Percentiles rank a stretch among this genome's conserved stretches.
These are phyloP conservation scores for Caenorhabditis sulstoni DNA, from an alignment of 2,888 invertebrate genomes.

Conservation along the genomic window DNA sequence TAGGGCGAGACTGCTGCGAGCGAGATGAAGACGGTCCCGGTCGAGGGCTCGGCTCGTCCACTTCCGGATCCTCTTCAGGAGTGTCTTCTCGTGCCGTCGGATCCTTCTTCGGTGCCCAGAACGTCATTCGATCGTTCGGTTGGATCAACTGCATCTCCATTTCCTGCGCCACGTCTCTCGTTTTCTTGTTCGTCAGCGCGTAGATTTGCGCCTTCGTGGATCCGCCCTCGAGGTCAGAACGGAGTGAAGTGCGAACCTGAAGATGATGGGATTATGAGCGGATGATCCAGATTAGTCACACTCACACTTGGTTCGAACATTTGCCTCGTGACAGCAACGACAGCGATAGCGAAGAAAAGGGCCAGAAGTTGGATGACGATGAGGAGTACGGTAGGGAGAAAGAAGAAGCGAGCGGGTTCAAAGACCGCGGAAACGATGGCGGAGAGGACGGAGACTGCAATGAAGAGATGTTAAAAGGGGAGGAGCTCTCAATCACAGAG, in stretches of 20 bases:
- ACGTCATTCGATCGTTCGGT: too few relatives aligned
- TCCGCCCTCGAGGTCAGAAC: background rate
- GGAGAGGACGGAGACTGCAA: conserved; percentile 6
- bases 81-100: too few relatives aligned
- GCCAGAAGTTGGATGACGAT: conserved; percentile 20
- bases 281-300: conserved; percentile 29
- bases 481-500: too few relatives aligned
- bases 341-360: conserved; percentile 16
- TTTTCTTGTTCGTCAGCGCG: background rate
- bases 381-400: conserved; percentile 32
- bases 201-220: background rate
- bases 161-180: too few relatives aligned
- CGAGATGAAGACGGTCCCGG: too few relatives aligned
- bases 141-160: too few relatives aligned
- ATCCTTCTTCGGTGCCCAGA: too few relatives aligned
- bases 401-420: background rate
- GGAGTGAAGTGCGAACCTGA: background rate
- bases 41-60: too few relatives aligned
- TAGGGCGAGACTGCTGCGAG: too few relatives aligned
- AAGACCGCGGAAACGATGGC: background rate
- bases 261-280: conserved; percentile 29
- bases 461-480: background rate
- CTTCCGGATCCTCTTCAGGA: too few relatives aligned
- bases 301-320: conserved; percentile 45
- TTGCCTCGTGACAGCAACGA: conserved; percentile 8